Base-by-base conservation (phyloP, 2,797 vertebrate species). In the Schizopygopsis pylzovi region DNA sequence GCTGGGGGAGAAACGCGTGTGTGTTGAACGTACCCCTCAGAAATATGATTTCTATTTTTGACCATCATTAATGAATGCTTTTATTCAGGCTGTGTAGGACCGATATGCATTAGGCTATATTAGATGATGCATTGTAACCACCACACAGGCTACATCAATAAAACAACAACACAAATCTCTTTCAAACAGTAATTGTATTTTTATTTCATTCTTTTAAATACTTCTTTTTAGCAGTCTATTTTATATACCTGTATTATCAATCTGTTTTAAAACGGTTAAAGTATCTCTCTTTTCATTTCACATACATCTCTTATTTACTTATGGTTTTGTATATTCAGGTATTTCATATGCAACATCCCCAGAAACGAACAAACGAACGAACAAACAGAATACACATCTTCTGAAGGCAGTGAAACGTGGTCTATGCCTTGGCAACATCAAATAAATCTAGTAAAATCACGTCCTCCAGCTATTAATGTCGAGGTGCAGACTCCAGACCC, bases 131-230 rank as follows among this genome's bases (percentile, higher is more conserved):
- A 75, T 11, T 71, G 65, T 8, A n/a, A 75, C n/a, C 33, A 79
- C 72, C 65, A 73, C 43, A 79, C 45, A 80, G 63, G 37, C 72
- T 25, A 71, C 68, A 13, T 59, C 75, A 88, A 83, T 92, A 87
- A 93, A 93, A 95, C 92, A 92, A 92, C 93, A 88, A 96, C 95
- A 92, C 91, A 90, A 63, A 65, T 72, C 91, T 43, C 28, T 89
- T 96, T 97, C 95, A 98, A 98, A 97, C 96, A 98, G 96, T 96
- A 97, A 92, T 95, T 95, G 13, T 89, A 1, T 97, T 95, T 97
- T 95, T 97, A 98, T 98, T 97, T 96, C 95, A 96, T 97, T 96
- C 94, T 96, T 95, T 95, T 92, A 92, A 92, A 96, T 90, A 94
- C 96, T 95, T 95, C 95, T 94, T 96, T 97, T 95, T 95, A 97